A percentile compares a stretch with the other conserved stretches of the same genome.
Evolutionary conservation across 1,140 invertebrate species (phyloP).

Genomic region (Heterodera carotae): DNA sequence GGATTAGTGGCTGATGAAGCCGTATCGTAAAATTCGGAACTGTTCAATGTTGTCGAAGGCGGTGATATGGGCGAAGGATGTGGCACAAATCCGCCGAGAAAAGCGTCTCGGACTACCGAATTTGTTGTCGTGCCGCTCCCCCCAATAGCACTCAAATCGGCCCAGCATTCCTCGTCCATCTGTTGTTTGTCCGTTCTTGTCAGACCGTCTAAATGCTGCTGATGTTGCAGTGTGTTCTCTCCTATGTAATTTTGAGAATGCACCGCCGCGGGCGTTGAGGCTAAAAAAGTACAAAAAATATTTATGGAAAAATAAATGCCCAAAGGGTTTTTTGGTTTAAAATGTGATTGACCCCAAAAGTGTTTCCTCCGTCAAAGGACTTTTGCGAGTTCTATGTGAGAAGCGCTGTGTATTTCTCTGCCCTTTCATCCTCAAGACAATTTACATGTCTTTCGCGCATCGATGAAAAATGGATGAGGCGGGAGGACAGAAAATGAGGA

Average conservation of each 20-base stretch:
- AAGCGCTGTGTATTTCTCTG: not conserved
- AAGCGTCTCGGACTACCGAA: not conserved
- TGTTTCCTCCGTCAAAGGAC: not conserved
- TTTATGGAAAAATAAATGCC: not conserved
- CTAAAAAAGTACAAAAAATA: not conserved
- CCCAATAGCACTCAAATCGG: not conserved
- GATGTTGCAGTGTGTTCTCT: not conserved
- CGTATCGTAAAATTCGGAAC: conserved; percentile 1
- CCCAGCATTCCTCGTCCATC: conserved; percentile 10
- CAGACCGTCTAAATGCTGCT: not conserved
- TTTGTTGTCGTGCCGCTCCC: not conserved
- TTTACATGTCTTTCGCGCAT: conserved; percentile 3
- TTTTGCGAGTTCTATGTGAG: not conserved
- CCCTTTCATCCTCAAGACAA: not conserved
- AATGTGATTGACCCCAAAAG: not conserved
- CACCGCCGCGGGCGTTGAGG: not conserved
- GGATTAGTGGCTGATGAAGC: not conserved
- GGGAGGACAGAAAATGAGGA: not conserved
- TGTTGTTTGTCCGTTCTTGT: not conserved
- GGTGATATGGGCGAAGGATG: not conserved
- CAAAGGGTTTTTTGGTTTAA: not conserved
- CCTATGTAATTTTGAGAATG: not conserved
- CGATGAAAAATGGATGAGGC: not conserved
- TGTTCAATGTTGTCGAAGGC: not conserved
- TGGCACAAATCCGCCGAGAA: not conserved